Evolutionary conservation across 2,113 vertebrate genomes (phyloP).

Genomic region (Calyptomena viridis): DNA sequence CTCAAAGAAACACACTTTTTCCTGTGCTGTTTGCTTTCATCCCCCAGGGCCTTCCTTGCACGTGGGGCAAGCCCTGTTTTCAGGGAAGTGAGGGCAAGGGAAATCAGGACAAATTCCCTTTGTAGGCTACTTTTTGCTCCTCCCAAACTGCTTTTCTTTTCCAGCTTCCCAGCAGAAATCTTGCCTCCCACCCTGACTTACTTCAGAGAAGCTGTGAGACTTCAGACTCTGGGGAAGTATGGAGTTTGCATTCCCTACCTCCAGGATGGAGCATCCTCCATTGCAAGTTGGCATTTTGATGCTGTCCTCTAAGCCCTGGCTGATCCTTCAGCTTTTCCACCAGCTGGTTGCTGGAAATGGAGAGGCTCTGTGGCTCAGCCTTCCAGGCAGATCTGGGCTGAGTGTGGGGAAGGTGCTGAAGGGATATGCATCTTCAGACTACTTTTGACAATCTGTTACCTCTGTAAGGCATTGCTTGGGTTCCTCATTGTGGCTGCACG

Average conservation of each 20-base stretch:
- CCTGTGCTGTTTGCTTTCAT: background rate
- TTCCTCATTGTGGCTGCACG: fast-evolving
- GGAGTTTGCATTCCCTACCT: background rate
- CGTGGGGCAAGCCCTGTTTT: background rate
- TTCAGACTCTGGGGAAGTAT: fast-evolving
- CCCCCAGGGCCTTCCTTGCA: background rate
- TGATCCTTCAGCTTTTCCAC: background rate
- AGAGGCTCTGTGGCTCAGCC: background rate
- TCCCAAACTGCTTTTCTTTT: background rate
- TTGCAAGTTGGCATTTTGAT: background rate
- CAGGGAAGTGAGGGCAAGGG: background rate
- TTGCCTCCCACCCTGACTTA: background rate
- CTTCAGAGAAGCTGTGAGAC: background rate
- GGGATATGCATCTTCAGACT: background rate
- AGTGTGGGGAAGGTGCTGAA: background rate
- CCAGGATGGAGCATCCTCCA: fast-evolving
- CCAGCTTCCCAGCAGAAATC: background rate
- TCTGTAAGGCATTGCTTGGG: background rate
- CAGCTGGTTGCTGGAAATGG: background rate
- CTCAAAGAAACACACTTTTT: background rate
- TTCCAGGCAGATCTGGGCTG: background rate
- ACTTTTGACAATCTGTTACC: background rate
- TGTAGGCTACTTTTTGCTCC: background rate
- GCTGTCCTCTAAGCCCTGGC: background rate
- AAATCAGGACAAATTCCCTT: background rate